These are phyloP conservation scores for Papilio machaon DNA, from an alignment of 1,140 invertebrate species.

Conservation along the genomic window DNA sequence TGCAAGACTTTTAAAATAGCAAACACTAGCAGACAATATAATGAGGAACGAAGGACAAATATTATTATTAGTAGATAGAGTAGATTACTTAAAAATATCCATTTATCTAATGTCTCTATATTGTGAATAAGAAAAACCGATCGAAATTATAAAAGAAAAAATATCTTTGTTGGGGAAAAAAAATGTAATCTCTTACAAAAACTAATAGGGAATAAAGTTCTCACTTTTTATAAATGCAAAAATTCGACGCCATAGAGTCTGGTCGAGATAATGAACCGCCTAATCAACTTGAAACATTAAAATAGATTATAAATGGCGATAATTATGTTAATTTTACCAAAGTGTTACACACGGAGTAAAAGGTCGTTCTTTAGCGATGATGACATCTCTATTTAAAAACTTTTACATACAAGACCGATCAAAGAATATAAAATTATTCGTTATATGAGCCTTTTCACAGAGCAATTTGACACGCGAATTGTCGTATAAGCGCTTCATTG, in stretches of 20 bases:
- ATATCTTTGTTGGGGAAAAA: not conserved
- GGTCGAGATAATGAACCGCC: slow-evolving; percentile 45
- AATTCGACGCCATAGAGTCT: slow-evolving; percentile 60
- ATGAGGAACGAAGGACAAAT: too few relatives aligned
- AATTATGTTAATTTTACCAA: slow-evolving; percentile 51
- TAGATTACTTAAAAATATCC: too few relatives aligned
- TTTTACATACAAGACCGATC: not conserved
- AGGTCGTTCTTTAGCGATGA: slow-evolving; percentile 4
- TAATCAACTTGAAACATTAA: slow-evolving; percentile 49
- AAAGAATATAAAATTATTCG: slow-evolving; percentile 1
- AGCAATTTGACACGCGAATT: slow-evolving; percentile 55
- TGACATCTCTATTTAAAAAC: slow-evolving; percentile 21
- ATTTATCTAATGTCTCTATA: too few relatives aligned
- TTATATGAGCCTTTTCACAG: not conserved
- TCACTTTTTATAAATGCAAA: slow-evolving; percentile 43
- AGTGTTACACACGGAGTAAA: slow-evolving; percentile 5
- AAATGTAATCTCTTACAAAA: not conserved
- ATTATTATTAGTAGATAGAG: too few relatives aligned
- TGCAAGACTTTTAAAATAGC: too few relatives aligned
- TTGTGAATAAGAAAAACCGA: not conserved
- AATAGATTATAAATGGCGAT: slow-evolving; percentile 52
- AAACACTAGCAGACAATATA: too few relatives aligned
- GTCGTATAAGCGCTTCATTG: slow-evolving; percentile 61
- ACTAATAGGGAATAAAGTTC: not conserved
- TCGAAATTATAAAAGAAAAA: not conserved